These are phyloP conservation scores for Nomada fabriciana DNA, from an alignment of 2,888 invertebrate species.

Conservation along the genomic window DNA sequence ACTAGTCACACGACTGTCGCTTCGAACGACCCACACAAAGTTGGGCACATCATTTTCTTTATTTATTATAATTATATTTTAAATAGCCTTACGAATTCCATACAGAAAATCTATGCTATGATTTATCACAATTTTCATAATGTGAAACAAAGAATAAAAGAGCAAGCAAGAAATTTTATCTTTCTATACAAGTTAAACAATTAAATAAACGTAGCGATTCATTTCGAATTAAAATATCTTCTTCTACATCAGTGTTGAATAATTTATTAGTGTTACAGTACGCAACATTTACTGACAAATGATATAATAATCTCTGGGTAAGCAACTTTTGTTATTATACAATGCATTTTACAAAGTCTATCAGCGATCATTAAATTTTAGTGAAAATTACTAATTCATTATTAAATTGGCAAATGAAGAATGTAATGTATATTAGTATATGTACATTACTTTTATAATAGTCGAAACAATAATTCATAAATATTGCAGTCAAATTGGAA, in stretches of 20 bases:
- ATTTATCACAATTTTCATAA: conserved; percentile 60
- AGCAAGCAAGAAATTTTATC: conserved; percentile 56
- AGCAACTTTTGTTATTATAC: conserved; percentile 11
- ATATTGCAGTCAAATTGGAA: conserved; percentile 42
- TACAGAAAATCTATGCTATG: conserved; percentile 31
- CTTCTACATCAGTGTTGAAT: conserved; percentile 31
- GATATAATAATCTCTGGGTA: not conserved
- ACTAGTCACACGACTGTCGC: conserved; percentile 78
- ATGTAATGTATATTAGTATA: conserved; percentile 36
- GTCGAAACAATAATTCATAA: conserved; percentile 24
- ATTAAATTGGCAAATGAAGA: conserved; percentile 31
- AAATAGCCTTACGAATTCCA: conserved; percentile 65
- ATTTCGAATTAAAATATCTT: conserved; percentile 24
- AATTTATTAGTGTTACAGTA: conserved; percentile 19
- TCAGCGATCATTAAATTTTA: conserved; percentile 19
- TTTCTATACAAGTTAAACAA: conserved; percentile 52
- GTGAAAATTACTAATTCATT: conserved; percentile 14
- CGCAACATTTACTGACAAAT: conserved; percentile 32
- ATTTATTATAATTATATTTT: conserved; percentile 72
- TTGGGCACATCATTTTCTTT: conserved; percentile 61
- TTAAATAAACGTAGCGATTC: conserved; percentile 48
- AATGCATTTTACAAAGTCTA: conserved; percentile 25
- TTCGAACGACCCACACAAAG: conserved; percentile 56
- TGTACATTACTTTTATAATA: conserved; percentile 35
- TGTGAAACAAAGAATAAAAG: conserved; percentile 53